phyloP scores from a whole-genome alignment of 2,888 invertebrate genomes.

The Embidobia sp. region DNA sequence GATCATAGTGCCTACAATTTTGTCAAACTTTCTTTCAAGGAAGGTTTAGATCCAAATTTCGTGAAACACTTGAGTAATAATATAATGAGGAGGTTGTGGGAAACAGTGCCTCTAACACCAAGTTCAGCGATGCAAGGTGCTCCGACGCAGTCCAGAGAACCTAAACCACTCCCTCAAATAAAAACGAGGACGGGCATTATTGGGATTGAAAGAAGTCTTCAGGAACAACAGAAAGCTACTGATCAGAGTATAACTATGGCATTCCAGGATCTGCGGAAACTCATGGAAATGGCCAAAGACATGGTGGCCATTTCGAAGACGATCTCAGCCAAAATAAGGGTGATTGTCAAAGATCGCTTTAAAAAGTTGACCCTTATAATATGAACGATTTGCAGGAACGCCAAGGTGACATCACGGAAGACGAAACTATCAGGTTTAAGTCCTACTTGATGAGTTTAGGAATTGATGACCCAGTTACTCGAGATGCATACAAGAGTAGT shows the following conservation, averaged over 20 bases:
- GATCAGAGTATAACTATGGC: constrained; percentile 95
- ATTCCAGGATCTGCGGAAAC: constrained; percentile 96
- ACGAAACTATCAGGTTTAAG: constrained; percentile 98
- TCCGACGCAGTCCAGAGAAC: constrained; percentile 32
- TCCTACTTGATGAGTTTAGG: constrained; percentile 98
- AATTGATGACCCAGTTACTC: constrained; percentile 98
- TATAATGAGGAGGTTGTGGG: constrained; percentile 86
- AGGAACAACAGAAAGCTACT: constrained; percentile 94
- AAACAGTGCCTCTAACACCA: constrained; percentile 78
- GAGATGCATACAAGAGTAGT: constrained; percentile 93
- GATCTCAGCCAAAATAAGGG: constrained; percentile 95
- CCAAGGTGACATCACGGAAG: constrained; percentile 97
- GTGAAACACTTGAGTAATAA: constrained; percentile 85
- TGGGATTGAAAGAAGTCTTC: constrained; percentile 96
- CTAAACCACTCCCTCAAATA: constrained; percentile 81
- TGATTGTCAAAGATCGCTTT: constrained; percentile 77
- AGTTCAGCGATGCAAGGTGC: constrained; percentile 34
- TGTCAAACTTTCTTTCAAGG: constrained; percentile 93
- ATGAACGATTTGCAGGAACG: constrained; percentile 85
- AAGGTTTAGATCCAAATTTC: constrained; percentile 88
- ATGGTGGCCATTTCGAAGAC: constrained; percentile 97
- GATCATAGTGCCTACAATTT: constrained; percentile 87
- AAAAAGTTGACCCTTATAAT: constrained; percentile 71
- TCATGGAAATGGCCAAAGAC: constrained; percentile 98
- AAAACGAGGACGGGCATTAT: constrained; percentile 94